These are phyloP conservation scores for Drosophila kikkawai DNA, from an alignment of 1,140 invertebrate genomes.

Conservation along the genomic window DNA sequence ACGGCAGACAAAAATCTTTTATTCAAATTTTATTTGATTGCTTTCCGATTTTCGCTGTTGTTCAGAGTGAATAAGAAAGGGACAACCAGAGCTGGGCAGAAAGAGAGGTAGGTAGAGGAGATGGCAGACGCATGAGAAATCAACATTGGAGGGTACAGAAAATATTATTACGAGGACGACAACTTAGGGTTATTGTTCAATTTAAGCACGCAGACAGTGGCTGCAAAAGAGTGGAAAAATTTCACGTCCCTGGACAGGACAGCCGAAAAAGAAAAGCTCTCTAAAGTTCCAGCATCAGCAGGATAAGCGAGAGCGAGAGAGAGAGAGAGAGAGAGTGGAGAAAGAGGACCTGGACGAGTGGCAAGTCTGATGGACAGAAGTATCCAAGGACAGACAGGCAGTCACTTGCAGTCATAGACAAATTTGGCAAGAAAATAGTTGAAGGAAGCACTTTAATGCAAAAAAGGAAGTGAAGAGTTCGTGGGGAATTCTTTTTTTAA, in stretches of 20 bases:
- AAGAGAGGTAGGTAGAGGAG: slow-evolving; percentile 1
- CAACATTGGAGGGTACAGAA: slow-evolving; percentile 71
- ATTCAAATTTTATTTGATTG: slow-evolving; percentile 84
- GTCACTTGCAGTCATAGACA: slow-evolving; percentile 72
- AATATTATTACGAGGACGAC: slow-evolving; percentile 83
- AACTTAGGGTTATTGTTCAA: slow-evolving; percentile 84
- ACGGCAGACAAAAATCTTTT: slow-evolving; percentile 83
- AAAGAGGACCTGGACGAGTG: slow-evolving; percentile 39
- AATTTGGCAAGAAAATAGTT: slow-evolving; percentile 63
- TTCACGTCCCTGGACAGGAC: slow-evolving; percentile 40
- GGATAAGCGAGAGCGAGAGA: slow-evolving; percentile 35
- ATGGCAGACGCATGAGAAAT: slow-evolving; percentile 63
- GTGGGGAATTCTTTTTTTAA: not conserved
- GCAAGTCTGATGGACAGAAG: slow-evolving; percentile 36
- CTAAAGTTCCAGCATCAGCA: slow-evolving; percentile 56
- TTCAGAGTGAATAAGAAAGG: slow-evolving; percentile 48
- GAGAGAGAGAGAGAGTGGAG: slow-evolving; percentile 14
- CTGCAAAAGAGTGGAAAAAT: slow-evolving; percentile 69
- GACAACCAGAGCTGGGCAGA: not conserved
- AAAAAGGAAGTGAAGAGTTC: not conserved
- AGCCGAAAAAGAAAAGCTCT: slow-evolving; percentile 30
- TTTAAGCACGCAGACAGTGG: slow-evolving; percentile 78
- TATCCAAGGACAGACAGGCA: slow-evolving; percentile 25
- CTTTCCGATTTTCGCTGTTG: slow-evolving; percentile 80
- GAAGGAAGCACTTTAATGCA: slow-evolving; percentile 59